Evolutionary conservation across 2,888 invertebrate genomes (phyloP).

Genomic region (Cantharis rufa): DNA sequence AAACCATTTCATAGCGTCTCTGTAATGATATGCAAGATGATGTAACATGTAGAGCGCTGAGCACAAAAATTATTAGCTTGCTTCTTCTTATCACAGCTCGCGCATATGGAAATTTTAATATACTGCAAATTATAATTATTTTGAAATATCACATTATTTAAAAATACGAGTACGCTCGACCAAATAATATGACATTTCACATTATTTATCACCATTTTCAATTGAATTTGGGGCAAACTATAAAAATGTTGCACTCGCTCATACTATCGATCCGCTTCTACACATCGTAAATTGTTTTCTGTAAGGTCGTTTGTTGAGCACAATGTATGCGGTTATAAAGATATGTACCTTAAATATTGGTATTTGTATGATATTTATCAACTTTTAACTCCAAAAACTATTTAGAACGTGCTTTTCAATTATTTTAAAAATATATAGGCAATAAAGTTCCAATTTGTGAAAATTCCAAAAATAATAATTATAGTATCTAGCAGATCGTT

Average conservation of each 20-base stretch:
- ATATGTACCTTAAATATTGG: background rate
- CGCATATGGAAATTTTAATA: background rate
- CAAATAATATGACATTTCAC: background rate
- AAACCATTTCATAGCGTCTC: slow-evolving; percentile 1
- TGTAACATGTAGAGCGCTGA: background rate
- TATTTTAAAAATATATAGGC: no score
- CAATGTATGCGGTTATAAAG: background rate
- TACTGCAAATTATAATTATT: background rate
- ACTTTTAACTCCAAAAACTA: background rate
- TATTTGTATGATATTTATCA: background rate
- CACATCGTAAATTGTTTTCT: background rate
- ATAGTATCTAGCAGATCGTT: no score
- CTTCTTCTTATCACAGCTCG: background rate
- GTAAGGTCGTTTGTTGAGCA: background rate
- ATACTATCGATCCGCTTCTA: background rate
- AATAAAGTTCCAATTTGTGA: no score
- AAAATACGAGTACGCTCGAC: background rate
- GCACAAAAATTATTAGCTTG: slow-evolving; percentile 2
- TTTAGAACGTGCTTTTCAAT: no score
- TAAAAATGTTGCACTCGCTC: background rate
- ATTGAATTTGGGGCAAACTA: background rate
- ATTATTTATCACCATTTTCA: background rate
- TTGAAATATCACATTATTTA: background rate
- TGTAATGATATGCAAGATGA: background rate
- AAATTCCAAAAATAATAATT: no score